Conservation (phyloP, 2,888 invertebrate species). For the Spatulosminthurus flaviceps region DNA sequence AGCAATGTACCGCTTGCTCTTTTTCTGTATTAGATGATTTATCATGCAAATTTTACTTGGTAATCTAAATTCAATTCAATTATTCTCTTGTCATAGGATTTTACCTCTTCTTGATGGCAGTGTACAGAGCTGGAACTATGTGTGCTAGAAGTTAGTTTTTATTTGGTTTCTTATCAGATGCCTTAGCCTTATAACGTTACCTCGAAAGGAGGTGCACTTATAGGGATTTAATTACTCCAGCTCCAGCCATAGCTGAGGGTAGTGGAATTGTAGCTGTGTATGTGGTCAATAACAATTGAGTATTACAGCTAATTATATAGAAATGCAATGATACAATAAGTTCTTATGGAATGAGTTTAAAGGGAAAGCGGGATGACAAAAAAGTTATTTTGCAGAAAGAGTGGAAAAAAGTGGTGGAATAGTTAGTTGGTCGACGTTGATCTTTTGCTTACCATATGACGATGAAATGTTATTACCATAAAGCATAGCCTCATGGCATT, state of each 20-base stretch:
- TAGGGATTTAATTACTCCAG: neutral
- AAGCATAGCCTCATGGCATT: slow-evolving; percentile 5
- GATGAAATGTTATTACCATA: slow-evolving; percentile 6
- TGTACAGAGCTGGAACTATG: neutral
- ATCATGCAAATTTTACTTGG: neutral
- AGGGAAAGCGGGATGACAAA: neutral
- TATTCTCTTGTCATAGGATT: neutral
- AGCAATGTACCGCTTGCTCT: no score
- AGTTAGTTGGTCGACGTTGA: neutral
- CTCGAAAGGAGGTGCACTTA: no score
- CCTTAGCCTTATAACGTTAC: no score
- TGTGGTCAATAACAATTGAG: no score
- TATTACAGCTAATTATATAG: no score
- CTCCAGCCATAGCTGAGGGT: no score
- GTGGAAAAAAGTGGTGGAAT: neutral
- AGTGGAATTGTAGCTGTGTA: neutral
- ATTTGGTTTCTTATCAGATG: no score
- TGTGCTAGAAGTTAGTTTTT: neutral
- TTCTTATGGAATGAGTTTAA: neutral
- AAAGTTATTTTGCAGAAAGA: neutral
- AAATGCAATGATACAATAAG: neutral
- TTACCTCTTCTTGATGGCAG: neutral
- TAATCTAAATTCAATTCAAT: slow-evolving; percentile 3
- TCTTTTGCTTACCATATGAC: neutral
- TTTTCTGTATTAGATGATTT: no score